Conservation (phyloP, 92 coral and sea anemone genomes). For the Phenganax subtilis region DNA sequence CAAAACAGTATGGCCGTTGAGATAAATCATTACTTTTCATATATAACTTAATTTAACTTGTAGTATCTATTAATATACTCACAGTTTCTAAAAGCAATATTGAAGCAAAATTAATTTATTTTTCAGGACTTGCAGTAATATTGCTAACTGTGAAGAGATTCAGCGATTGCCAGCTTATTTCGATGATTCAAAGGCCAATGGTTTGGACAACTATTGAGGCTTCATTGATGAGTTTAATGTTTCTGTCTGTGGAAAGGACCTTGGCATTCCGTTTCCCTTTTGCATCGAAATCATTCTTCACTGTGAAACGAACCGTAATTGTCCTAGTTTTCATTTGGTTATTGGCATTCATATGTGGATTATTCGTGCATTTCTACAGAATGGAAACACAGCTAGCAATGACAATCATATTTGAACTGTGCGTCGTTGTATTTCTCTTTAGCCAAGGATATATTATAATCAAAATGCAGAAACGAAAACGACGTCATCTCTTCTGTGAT, state of each 20-base stretch:
- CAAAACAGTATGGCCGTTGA: too few species aligned
- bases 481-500: not conserved
- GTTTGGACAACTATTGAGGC: conserved; percentile 36
- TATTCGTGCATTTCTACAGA: conserved; percentile 2
- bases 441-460: not conserved
- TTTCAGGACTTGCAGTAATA: conserved; percentile 15
- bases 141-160: not conserved
- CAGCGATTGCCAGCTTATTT: not conserved
- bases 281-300: not conserved
- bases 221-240: conserved; percentile 24
- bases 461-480: conserved; percentile 5
- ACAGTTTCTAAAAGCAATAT: too few species aligned
- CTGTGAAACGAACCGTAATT: conserved; percentile 9
- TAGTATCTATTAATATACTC: too few species aligned
- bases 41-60: too few species aligned
- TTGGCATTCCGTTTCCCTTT: conserved; percentile 17
- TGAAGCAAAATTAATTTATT: too few species aligned
- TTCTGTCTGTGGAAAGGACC: conserved; percentile 5
- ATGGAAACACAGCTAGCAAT: not conserved
- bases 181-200: not conserved
- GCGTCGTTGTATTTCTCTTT: conserved; percentile 1
- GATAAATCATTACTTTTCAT: too few species aligned
- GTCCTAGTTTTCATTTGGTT: conserved; percentile 3
- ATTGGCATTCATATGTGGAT: conserved; percentile 5
- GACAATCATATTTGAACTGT: conserved; percentile 10